Base-by-base conservation (phyloP, 1,140 invertebrate genomes). In the Watersipora subatra region DNA sequence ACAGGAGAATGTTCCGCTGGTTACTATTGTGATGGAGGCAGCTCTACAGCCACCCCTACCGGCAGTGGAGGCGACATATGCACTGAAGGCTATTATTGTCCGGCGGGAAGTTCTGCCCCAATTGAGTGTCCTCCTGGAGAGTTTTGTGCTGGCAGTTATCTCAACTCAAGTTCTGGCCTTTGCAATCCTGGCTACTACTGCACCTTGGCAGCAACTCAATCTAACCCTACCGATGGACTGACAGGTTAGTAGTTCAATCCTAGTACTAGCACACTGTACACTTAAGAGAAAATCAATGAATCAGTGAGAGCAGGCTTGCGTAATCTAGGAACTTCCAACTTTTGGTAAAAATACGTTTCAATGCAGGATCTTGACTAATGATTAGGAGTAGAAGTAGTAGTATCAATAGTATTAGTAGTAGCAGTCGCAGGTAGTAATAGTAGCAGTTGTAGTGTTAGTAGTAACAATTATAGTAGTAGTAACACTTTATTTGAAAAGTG, bases 111-210 rank as follows among this genome's bases (percentile, higher is more conserved):
- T 63, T 75, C 67, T 66, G 74, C 73, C 63, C 75, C 72, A 0
- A 66, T 64, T 7, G 74, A 73, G 12, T 77, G 76, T 67, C 68
- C 69, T 15, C 72, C 73, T 2, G 76, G 76, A 15, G 63, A 70
- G 27, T 76, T 64, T 66, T 77, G 76, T 70, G 69, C 72, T 0
- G 67, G 29, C 7, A 69, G 72, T 25, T 63, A 65, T 24, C 69
- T 76, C n/a, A 72, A 69, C 63, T 58, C 63, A 1, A 73, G 72
- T 0, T 71, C 74, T 22, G 73, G 71, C 1, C 26, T 58, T 12
- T 77, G 76, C 64, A 46, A 71, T 26, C 57, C 68, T 34, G 76
- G 76, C 2, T 77, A 73, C 62, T 77, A 75, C 64, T 78, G 76
- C 66, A 69, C 64, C 12, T 57, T 58, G 12, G 66, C 64, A 28